phyloP scores from a whole-genome alignment of 92 coral and sea anemone species.

The Anthopleura xanthogrammica region DNA sequence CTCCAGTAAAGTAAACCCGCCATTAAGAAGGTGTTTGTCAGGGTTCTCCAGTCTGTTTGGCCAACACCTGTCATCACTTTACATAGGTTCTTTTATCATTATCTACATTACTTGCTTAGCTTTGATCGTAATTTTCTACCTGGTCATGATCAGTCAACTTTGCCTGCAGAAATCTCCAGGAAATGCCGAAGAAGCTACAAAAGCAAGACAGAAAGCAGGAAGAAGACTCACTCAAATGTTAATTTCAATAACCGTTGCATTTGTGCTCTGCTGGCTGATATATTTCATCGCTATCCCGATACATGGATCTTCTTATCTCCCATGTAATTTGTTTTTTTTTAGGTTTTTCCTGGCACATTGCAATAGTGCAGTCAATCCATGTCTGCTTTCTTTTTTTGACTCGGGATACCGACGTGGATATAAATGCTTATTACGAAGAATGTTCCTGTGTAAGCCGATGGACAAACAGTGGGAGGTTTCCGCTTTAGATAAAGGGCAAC shows the following conservation, averaged over 20 bases:
- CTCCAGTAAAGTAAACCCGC: not conserved
- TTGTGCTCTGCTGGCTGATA: slow-evolving; percentile 41
- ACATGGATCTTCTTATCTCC: slow-evolving; percentile 6
- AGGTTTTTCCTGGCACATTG: slow-evolving; percentile 38
- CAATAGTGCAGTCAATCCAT: slow-evolving; percentile 27
- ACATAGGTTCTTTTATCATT: not conserved
- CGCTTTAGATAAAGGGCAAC: not conserved
- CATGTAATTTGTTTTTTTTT: slow-evolving; percentile 29
- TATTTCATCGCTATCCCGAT: slow-evolving; percentile 46
- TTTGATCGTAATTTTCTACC: slow-evolving; percentile 18
- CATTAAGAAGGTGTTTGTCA: not conserved
- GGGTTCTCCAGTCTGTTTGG: not conserved
- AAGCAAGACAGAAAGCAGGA: slow-evolving; percentile 34
- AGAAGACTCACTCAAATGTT: slow-evolving; percentile 38
- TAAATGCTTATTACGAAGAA: not conserved
- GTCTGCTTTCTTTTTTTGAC: slow-evolving; percentile 38
- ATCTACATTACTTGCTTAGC: not conserved
- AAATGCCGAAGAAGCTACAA: slow-evolving; percentile 2
- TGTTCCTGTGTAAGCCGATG: not conserved
- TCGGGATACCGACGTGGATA: slow-evolving; percentile 38
- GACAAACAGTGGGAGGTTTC: not conserved
- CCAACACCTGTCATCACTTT: not conserved
- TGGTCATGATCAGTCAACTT: slow-evolving; percentile 17
- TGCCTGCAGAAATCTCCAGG: slow-evolving; percentile 15
- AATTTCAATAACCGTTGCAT: slow-evolving; percentile 40